These are phyloP conservation scores for Agrochola circellaris DNA, from an alignment of 2,888 invertebrate genomes.

Conservation along the genomic window DNA sequence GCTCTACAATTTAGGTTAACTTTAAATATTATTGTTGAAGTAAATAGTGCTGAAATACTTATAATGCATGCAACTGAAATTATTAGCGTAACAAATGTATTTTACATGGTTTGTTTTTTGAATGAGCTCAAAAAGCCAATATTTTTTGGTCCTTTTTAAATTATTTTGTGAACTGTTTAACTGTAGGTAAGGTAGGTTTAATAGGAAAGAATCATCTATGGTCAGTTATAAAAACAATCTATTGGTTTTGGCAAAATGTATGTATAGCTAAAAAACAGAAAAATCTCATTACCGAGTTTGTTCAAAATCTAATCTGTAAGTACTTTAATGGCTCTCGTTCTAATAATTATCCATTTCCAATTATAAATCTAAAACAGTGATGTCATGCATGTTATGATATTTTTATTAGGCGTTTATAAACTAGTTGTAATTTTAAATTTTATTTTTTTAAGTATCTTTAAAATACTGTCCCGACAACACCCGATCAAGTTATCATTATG, in stretches of 20 bases:
- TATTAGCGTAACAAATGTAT: background rate
- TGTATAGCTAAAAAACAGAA: background rate
- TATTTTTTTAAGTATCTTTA: background rate
- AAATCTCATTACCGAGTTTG: background rate
- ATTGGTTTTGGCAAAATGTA: background rate
- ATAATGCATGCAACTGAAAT: background rate
- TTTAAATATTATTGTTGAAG: constrained; percentile 1
- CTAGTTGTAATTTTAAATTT: background rate
- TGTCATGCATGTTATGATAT: background rate
- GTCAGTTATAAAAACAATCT: no score
- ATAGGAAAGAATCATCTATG: background rate
- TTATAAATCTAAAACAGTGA: background rate
- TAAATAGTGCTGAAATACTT: background rate
- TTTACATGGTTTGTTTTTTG: constrained; percentile 1
- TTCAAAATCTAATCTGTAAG: background rate
- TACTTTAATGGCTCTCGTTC: background rate
- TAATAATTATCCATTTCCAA: background rate
- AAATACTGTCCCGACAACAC: background rate
- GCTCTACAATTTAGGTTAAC: constrained; percentile 19
- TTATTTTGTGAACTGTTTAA: background rate
- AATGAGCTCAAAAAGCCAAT: background rate
- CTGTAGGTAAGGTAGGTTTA: background rate
- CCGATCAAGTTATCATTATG: background rate
- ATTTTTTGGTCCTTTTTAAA: background rate
- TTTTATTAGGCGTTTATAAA: background rate